phyloP scores from a whole-genome alignment of 2,888 invertebrate genomes.

The Rhaphigaster nebulosa region DNA sequence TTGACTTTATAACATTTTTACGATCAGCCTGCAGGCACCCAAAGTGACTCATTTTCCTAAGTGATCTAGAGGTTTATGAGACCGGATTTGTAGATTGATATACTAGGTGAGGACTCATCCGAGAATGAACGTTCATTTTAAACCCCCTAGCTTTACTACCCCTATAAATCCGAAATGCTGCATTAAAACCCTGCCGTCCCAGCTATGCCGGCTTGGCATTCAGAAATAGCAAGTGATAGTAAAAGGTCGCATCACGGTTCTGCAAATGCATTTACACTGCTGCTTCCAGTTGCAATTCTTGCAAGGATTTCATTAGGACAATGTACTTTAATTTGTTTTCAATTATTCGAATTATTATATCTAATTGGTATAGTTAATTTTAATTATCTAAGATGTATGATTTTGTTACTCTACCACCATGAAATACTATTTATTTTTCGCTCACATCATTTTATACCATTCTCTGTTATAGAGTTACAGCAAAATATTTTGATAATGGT shows the following conservation, averaged over 20 bases:
- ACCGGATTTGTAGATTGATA: background rate
- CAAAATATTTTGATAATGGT: no score
- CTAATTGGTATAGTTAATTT: no score
- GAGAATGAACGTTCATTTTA: background rate
- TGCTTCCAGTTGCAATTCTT: background rate
- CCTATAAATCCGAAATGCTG: background rate
- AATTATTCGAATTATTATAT: background rate
- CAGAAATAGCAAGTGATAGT: background rate
- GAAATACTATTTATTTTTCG: no score
- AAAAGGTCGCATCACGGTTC: background rate
- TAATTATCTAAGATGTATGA: no score
- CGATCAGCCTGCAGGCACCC: background rate
- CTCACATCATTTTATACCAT: no score
- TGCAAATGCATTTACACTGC: background rate
- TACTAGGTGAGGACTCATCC: background rate
- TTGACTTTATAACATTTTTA: background rate
- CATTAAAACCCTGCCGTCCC: background rate
- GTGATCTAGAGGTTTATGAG: background rate
- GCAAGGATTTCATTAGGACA: background rate
- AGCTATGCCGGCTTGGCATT: background rate
- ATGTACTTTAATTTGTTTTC: background rate
- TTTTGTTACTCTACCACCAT: no score
- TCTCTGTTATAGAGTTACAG: no score
- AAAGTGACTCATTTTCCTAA: background rate
- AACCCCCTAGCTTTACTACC: background rate